Conservation (phyloP, 2,113 vertebrate genomes). For the Syngnathoides biaculeatus region DNA sequence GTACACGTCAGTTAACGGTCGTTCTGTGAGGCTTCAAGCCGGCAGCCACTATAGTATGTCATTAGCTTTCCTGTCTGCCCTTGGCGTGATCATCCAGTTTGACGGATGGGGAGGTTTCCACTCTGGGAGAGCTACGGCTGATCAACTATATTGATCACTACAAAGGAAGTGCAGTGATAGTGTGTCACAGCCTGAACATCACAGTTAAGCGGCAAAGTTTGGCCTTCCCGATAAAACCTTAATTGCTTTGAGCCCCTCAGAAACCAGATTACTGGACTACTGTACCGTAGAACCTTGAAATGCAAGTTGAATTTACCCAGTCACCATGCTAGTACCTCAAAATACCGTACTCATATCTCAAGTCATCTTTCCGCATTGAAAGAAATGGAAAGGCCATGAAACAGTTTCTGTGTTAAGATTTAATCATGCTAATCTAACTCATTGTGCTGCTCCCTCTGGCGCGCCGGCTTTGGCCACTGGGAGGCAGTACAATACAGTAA, state of each 20-base stretch:
- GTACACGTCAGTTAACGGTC: constrained; percentile 25
- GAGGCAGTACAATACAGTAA: no score
- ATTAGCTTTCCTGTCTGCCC: constrained; percentile 51
- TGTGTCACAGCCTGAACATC: constrained; percentile 1
- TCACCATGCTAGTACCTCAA: no score
- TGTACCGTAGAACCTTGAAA: no score
- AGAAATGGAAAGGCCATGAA: no score
- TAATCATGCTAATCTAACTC: no score
- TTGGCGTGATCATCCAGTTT: constrained; percentile 60
- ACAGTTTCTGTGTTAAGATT: no score
- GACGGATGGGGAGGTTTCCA: constrained; percentile 30
- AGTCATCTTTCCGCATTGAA: no score
- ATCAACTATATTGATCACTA: constrained; percentile 54
- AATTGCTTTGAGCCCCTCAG: neutral
- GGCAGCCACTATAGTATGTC: constrained; percentile 49
- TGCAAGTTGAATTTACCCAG: no score
- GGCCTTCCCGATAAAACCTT: neutral
- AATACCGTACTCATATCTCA: no score
- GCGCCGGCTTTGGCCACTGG: no score
- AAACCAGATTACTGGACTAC: neutral
- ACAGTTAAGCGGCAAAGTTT: neutral
- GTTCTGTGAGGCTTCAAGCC: constrained; percentile 49
- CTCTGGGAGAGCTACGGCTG: constrained; percentile 42
- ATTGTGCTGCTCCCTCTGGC: no score
- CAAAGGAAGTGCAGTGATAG: constrained; percentile 47